Base-by-base conservation (phyloP, 2,888 invertebrate genomes). In the Ormyrus labotus region DNA sequence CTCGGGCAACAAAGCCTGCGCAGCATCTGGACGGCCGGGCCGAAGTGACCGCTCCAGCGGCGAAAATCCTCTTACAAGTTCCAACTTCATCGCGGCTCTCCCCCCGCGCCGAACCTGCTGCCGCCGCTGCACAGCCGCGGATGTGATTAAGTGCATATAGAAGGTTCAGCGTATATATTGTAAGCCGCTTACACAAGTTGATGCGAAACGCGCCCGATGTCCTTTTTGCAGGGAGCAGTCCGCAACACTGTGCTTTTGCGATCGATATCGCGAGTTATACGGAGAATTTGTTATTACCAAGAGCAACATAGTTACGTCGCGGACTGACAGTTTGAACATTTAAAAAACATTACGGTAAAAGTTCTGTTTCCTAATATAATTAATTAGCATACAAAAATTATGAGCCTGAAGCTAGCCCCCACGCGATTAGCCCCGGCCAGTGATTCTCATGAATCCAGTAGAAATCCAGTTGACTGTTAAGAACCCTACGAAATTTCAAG, bases 11-110 rank as follows among this genome's bases (percentile, higher is more conserved):
- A 19, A 19, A 19, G 19, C 19, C 19, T 0, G 19, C 19, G 19
- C 19, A 19, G 19, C 19, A 19, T 19, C 19, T 19, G 19, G 19
- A 19, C 19, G 19, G 19, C 19, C 19, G 19, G 19, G 68, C 13
- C 70, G 77, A 79, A 82, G 82, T 75, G 78, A 64, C 80, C 81
- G 70, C 75, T 11, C 47, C 76, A 61, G 61, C 60, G 69, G 68
- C 64, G 78, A 82, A 85, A 86, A 87, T 87, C 87, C 86, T 86
- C 87, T 87, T 87, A 87, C 79, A 84, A 78, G 86, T 85, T 85
- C 85, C 85, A 85, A 86, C 85, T 86, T 86, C 85, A 86, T 87
- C 84, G 85, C 84, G 78, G 19, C 19, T 19, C 19, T 13, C 19
- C 82, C 82, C 19, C 61, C 61, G 13, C 74, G 83, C 19, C 80